A percentile compares a stretch with the other conserved stretches of the same genome.
These are phyloP conservation scores for Pteruthius melanotis DNA, from an alignment of 2,113 vertebrate species.

Conservation along the genomic window DNA sequence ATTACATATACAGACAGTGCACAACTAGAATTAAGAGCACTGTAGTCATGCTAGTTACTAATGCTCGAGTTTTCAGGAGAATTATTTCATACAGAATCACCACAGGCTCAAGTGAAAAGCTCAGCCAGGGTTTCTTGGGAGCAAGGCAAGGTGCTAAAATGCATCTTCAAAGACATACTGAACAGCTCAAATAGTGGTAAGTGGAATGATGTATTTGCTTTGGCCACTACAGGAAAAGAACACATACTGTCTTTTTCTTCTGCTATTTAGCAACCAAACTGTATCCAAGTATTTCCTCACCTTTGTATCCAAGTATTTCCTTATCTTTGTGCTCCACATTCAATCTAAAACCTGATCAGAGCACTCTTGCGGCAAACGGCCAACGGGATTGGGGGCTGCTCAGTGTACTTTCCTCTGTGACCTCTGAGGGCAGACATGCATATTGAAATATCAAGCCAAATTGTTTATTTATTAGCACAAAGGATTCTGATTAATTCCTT, in stretches of 20 bases:
- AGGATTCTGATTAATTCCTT: neutral
- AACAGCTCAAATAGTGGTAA: neutral
- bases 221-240: neutral
- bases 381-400: neutral
- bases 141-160: neutral
- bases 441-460: neutral
- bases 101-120: neutral
- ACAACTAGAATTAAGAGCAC: neutral
- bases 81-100: neutral
- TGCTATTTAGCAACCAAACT: neutral
- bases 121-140: neutral
- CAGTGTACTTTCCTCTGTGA: neutral
- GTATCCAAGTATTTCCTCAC: accelerated
- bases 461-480: neutral
- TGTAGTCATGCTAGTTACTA: neutral
- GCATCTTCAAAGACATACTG: neutral
- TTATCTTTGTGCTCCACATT: neutral
- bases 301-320: too few species aligned
- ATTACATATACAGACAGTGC: neutral
- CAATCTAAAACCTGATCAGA: neutral
- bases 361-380: neutral
- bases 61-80: neutral
- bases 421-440: neutral
- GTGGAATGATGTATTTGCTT: neutral
- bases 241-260: neutral